Evolutionary conservation across 2,113 vertebrate genomes (phyloP).

Genomic region (Castor canadensis): DNA sequence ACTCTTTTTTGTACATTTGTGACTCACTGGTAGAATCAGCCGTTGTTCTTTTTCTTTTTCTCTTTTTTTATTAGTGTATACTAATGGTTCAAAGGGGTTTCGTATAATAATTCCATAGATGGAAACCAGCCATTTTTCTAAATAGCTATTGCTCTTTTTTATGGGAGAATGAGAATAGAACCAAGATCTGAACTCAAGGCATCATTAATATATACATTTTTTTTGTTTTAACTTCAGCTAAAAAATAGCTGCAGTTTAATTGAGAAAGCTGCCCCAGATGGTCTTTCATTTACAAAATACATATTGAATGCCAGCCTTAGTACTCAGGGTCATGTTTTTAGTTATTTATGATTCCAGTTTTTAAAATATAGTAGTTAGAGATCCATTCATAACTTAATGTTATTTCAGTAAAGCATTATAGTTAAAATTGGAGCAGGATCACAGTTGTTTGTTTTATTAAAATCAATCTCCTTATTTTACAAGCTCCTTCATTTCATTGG

Average conservation of each 20-base stretch:
- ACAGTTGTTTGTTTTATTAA: slow-evolving; percentile 15
- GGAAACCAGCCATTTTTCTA: neutral
- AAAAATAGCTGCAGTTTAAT: slow-evolving; percentile 24
- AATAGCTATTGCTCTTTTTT: slow-evolving; percentile 3
- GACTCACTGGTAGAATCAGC: neutral
- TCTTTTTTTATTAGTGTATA: no score
- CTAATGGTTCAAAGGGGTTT: no score
- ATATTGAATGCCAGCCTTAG: neutral
- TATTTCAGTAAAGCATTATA: slow-evolving; percentile 45
- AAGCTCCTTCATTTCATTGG: slow-evolving; percentile 31
- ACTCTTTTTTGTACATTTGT: neutral
- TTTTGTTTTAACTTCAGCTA: neutral
- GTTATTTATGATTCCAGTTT: slow-evolving; percentile 55
- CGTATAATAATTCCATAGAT: no score
- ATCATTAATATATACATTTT: neutral
- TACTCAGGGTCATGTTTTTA: slow-evolving; percentile 15
- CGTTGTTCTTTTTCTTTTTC: neutral
- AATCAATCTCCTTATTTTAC: neutral
- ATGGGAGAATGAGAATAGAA: slow-evolving; percentile 13
- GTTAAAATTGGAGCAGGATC: neutral
- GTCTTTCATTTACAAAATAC: slow-evolving; percentile 49
- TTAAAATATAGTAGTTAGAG: slow-evolving; percentile 35
- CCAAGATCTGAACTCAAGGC: neutral
- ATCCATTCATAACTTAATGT: slow-evolving; percentile 28
- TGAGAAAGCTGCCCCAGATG: slow-evolving; percentile 9